A percentile compares a stretch with the other conserved stretches of the same genome.
These are phyloP conservation scores for Plagodis dolabraria DNA, from an alignment of 2,888 invertebrate genomes.

Conservation along the genomic window DNA sequence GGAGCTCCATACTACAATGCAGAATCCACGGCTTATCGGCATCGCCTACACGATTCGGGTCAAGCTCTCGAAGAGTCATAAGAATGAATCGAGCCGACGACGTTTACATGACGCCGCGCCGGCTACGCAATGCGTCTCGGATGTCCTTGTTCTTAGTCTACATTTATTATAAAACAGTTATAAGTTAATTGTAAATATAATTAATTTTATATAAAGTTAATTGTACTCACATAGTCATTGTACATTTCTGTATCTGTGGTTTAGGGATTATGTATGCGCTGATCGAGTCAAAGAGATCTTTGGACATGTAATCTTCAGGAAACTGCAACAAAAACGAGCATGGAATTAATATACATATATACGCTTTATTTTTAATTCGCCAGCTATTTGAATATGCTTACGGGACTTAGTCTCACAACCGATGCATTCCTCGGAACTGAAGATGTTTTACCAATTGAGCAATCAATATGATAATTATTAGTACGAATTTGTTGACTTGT, in stretches of 20 bases:
- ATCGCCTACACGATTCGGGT: too few relatives aligned
- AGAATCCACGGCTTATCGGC: too few relatives aligned
- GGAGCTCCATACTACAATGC: too few relatives aligned
- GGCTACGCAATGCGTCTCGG: background rate
- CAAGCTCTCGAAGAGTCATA: too few relatives aligned
- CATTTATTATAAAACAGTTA: background rate
- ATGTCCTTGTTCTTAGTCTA: background rate
- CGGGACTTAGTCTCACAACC: too few relatives aligned
- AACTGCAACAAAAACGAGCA: slow-evolving; percentile 82
- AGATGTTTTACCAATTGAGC: too few relatives aligned
- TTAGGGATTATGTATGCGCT: slow-evolving; percentile 98
- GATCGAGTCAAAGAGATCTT: slow-evolving; percentile 96
- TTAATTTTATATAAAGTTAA: background rate
- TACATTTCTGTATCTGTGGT: slow-evolving; percentile 94
- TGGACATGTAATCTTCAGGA: slow-evolving; percentile 95
- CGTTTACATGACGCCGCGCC: too few relatives aligned
- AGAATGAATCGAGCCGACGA: too few relatives aligned
- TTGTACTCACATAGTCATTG: slow-evolving; percentile 93
- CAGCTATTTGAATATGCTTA: background rate
- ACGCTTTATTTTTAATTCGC: background rate
- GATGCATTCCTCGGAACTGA: too few relatives aligned
- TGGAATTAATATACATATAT: too few relatives aligned
- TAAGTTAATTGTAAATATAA: slow-evolving; percentile 35
- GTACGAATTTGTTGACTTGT: too few relatives aligned
- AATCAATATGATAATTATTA: too few relatives aligned